These are phyloP conservation scores for Eledona agricola DNA, from an alignment of 2,888 invertebrate species.

Conservation along the genomic window DNA sequence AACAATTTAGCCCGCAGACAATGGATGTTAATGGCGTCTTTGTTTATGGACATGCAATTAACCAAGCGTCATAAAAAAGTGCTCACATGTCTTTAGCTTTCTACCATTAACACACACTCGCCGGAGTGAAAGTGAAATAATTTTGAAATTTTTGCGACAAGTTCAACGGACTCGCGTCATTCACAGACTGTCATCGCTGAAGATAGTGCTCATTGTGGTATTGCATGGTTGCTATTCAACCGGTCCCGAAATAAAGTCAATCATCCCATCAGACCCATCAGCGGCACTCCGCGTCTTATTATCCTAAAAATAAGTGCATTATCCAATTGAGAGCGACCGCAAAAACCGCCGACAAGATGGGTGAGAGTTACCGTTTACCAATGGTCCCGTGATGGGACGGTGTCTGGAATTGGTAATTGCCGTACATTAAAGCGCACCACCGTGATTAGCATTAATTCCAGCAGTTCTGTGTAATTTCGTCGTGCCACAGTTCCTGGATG, in stretches of 20 bases:
- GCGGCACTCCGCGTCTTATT: conserved; percentile 14
- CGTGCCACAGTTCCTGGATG: conserved; percentile 8
- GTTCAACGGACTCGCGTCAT: conserved; percentile 18
- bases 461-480: conserved; percentile 15
- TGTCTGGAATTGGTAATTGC: conserved; percentile 11
- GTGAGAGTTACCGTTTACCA: too few relatives aligned
- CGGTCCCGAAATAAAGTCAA: conserved; percentile 11
- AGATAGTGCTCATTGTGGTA: neutral
- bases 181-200: conserved; percentile 4
- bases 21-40: too few relatives aligned
- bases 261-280: conserved; percentile 15
- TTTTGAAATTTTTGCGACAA: conserved; percentile 15
- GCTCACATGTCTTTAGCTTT: conserved; percentile 13
- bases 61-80: conserved; percentile 8
- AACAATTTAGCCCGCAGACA: too few relatives aligned
- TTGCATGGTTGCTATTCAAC: neutral
- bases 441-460: conserved; percentile 12
- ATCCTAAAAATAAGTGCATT: conserved; percentile 21
- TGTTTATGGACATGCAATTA: conserved; percentile 1
- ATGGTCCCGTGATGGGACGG: conserved; percentile 1
- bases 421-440: conserved; percentile 4
- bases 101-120: conserved; percentile 10
- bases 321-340: conserved; percentile 9
- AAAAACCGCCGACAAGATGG: too few relatives aligned
- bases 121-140: conserved; percentile 19